phyloP scores from a whole-genome alignment of 2,888 invertebrate genomes.

The Orchesellides sinensis region DNA sequence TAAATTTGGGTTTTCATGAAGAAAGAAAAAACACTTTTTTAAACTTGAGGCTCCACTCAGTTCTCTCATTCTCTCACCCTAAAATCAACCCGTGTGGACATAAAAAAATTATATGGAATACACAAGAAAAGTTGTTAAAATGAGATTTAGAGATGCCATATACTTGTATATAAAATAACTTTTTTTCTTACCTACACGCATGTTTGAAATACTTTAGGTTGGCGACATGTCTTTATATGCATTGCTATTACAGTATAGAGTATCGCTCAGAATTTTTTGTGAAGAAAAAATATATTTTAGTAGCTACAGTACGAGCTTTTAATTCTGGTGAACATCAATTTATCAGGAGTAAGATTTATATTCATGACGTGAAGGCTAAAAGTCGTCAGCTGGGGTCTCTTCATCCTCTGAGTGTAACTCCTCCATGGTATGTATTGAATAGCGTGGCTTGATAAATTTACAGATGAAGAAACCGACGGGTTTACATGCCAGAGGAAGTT shows the following conservation, averaged over 20 bases:
- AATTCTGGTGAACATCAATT: slow-evolving; percentile 36
- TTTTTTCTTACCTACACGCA: too few relatives aligned
- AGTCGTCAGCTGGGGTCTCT: slow-evolving; percentile 25
- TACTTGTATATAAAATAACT: too few relatives aligned
- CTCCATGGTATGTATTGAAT: not conserved
- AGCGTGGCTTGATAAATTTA: not conserved
- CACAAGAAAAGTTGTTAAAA: too few relatives aligned
- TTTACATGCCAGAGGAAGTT: too few relatives aligned
- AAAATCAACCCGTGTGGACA: not conserved
- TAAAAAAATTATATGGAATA: not conserved
- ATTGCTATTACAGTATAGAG: not conserved
- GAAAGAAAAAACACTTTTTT: not conserved
- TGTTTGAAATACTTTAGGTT: not conserved
- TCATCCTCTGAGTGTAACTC: not conserved
- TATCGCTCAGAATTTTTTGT: not conserved
- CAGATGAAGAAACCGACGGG: too few relatives aligned
- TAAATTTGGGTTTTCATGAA: not conserved
- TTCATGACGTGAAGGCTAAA: slow-evolving; percentile 4
- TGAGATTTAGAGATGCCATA: too few relatives aligned
- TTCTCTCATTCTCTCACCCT: not conserved
- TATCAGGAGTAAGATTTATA: slow-evolving; percentile 18
- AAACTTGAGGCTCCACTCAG: not conserved
- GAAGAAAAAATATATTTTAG: not conserved
- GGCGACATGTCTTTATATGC: not conserved
- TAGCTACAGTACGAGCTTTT: slow-evolving; percentile 25